Evolutionary conservation across 1,140 invertebrate species (phyloP), one percentile per base, ranked within the genome.

Genomic region (Camponotus floridanus): DNA sequence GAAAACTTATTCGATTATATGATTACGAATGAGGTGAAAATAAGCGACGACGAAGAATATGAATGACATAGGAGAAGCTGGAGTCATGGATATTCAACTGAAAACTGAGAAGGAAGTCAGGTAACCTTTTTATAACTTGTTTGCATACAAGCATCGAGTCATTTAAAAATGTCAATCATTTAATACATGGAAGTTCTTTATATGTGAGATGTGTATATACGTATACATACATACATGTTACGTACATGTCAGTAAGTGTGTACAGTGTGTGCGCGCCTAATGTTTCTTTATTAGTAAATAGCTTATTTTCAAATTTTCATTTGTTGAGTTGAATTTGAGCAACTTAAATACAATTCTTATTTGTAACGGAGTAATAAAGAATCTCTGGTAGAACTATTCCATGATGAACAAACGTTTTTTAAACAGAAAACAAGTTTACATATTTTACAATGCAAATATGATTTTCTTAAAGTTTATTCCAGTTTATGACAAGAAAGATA

Each of bases 11-110:
- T 26, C 26, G 26, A 26, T 1, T 26, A 26, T 26, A 26, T 26
- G 36, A 39, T 39, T 39, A 39, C 15, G 51, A 61, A 33, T 79
- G 15, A 85, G 7, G 21, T 39, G 21, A 62, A 36, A 21, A 59
- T 51, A 42, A 64, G 42, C 8, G 42, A 55, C 21, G 18, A 48
- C 62, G 51, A 93, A 26, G 90, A 26, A 94, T 94, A 94, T 94
- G 94, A 92, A 89, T 57, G 92, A 94, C 64, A 89, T 94, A 7
- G 91, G 86, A 78, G 88, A 92, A 70, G 76, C 89, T 33, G 90
- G 86, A 61, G 89, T 88, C 0, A 84, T 76, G 2, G 89, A 93
- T 85, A 73, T 94, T 36, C 87, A 92, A 48, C 79, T 88, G 4
- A 73, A 87, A 68, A 68, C 87, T 21, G 86, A 91, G 45, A 80